phyloP scores from a whole-genome alignment of 2,888 invertebrate species.

The Netelia fuscicornis region DNA sequence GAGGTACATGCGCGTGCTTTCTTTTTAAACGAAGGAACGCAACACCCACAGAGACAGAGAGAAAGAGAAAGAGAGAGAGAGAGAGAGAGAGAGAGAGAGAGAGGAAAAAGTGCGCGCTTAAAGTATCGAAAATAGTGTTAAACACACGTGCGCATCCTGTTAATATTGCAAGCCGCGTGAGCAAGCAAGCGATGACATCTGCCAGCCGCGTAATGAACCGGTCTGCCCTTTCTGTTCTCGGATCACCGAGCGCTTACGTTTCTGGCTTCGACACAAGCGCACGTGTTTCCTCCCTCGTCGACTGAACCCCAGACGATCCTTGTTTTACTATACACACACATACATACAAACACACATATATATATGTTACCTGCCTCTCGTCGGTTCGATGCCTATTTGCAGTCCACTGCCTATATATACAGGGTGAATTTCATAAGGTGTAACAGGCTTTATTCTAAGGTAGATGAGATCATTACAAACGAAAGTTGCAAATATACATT shows the following conservation, averaged over 20 bases:
- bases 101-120: no score
- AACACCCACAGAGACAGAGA: no score
- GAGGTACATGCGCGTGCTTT: no score
- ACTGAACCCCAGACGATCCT: conserved; percentile 14
- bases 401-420: background rate
- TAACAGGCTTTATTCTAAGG: no score
- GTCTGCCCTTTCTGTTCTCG: conserved; percentile 56
- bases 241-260: conserved; percentile 40
- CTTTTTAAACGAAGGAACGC: no score
- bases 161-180: conserved; percentile 5
- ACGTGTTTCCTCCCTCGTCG: conserved; percentile 32
- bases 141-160: no score
- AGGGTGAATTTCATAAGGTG: no score
- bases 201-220: conserved; percentile 61
- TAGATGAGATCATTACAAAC: no score
- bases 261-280: conserved; percentile 11
- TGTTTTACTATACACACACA: background rate
- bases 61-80: no score
- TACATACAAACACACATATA: background rate
- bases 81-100: no score
- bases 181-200: conserved; percentile 31
- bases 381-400: conserved; percentile 23
- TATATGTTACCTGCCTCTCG: conserved; percentile 28
- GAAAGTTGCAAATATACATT: no score
- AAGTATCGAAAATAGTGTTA: no score